phyloP scores from a whole-genome alignment of 2,888 invertebrate species.

The Lutraria lutraria region DNA sequence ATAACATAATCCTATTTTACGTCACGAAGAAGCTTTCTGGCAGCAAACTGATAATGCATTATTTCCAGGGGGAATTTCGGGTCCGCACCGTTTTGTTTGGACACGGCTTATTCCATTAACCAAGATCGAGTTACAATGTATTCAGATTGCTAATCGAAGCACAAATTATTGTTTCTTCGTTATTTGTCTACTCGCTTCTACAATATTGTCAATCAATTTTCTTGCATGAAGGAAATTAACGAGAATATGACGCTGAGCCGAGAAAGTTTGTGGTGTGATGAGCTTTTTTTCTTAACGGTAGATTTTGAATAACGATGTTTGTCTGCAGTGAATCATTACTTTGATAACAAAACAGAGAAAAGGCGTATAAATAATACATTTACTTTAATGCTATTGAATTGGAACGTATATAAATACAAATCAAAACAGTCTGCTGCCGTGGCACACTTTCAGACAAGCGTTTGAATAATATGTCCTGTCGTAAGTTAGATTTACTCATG shows the following conservation, averaged over 20 bases:
- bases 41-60: neutral
- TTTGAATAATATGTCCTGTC: no score
- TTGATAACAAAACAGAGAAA: no score
- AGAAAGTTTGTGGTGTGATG: no score
- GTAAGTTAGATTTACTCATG: no score
- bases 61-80: neutral
- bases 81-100: neutral
- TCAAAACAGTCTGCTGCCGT: no score
- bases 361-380: no score
- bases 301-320: no score
- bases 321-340: no score
- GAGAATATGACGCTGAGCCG: neutral
- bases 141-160: neutral
- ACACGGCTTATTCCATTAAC: slow-evolving; percentile 7
- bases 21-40: neutral
- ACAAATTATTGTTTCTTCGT: slow-evolving; percentile 2
- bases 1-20: neutral
- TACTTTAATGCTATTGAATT: no score
- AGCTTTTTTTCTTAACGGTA: no score
- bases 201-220: neutral
- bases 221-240: neutral
- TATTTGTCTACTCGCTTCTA: neutral
- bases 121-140: neutral
- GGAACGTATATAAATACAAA: no score
- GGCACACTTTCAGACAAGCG: no score